phyloP scores from a whole-genome alignment of 2,888 invertebrate genomes.

The Steinernema hermaphroditum region DNA sequence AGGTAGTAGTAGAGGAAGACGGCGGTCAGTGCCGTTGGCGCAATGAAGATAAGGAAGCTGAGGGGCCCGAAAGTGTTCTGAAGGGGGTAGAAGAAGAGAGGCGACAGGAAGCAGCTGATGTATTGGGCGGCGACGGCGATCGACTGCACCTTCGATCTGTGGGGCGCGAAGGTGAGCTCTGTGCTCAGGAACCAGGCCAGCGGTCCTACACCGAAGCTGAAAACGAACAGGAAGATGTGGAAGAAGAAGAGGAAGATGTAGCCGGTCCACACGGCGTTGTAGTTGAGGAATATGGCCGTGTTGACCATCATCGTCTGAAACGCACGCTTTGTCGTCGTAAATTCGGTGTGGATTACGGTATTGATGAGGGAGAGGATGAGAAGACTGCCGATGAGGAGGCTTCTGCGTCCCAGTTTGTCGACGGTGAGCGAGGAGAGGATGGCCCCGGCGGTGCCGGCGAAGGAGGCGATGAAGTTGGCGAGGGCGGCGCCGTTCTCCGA shows the following conservation, averaged over 20 bases:
- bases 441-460: constrained; percentile 15
- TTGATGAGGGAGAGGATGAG: not conserved
- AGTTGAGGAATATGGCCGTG: constrained; percentile 37
- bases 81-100: constrained; percentile 53
- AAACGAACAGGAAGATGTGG: constrained; percentile 52
- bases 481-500: constrained; percentile 46
- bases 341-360: too few species aligned
- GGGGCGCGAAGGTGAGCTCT: constrained; percentile 48
- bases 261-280: constrained; percentile 35
- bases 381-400: not conserved
- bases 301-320: constrained; percentile 61
- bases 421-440: constrained; percentile 1
- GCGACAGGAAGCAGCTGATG: constrained; percentile 56
- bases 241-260: constrained; percentile 52
- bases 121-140: constrained; percentile 47
- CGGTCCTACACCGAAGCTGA: constrained; percentile 59
- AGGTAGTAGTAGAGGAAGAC: constrained; percentile 45
- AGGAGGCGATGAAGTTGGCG: constrained; percentile 52
- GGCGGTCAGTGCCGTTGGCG: constrained; percentile 48
- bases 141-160: constrained; percentile 40
- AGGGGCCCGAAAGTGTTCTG: constrained; percentile 43
- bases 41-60: constrained; percentile 54
- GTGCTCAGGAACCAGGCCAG: constrained; percentile 58
- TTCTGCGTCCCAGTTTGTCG: not conserved
- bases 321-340: too few species aligned